Evolutionary conservation across 2,888 invertebrate species (phyloP).

Genomic region (Drosophila paracracens): DNA sequence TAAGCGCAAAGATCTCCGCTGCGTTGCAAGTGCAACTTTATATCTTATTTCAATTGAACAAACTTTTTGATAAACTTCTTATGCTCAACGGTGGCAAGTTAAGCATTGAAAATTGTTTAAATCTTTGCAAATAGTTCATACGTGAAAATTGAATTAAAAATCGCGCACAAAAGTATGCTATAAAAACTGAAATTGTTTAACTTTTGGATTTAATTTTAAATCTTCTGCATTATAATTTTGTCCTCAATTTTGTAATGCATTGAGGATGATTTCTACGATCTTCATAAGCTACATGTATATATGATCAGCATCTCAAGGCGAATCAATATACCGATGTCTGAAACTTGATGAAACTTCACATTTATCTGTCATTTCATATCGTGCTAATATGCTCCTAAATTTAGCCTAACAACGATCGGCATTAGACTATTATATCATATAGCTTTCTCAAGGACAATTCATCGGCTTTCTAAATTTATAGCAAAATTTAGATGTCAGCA

Average conservation of each 20-base stretch:
- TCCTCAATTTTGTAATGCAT: background rate
- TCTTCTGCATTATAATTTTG: background rate
- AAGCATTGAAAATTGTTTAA: constrained; percentile 14
- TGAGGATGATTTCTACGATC: background rate
- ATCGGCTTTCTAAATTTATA: background rate
- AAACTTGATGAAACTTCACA: background rate
- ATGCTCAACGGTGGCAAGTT: background rate
- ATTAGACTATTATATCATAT: background rate
- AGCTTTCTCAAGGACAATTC: background rate
- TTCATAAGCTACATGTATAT: background rate
- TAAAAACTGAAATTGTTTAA: background rate
- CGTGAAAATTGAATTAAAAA: constrained; percentile 3
- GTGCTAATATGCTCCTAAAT: fast-evolving
- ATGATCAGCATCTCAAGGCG: background rate
- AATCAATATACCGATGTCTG: background rate
- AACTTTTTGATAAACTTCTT: constrained; percentile 35
- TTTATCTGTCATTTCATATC: background rate
- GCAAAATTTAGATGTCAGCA: background rate
- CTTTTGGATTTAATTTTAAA: background rate
- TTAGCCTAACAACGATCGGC: background rate
- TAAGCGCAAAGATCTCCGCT: constrained; percentile 21
- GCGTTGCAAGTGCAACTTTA: constrained; percentile 33
- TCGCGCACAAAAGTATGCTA: constrained; percentile 35
- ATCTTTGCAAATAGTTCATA: constrained; percentile 14
- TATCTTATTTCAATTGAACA: constrained; percentile 52